Conservation (phyloP, 2,797 vertebrate species). For the Siniperca obscura region DNA sequence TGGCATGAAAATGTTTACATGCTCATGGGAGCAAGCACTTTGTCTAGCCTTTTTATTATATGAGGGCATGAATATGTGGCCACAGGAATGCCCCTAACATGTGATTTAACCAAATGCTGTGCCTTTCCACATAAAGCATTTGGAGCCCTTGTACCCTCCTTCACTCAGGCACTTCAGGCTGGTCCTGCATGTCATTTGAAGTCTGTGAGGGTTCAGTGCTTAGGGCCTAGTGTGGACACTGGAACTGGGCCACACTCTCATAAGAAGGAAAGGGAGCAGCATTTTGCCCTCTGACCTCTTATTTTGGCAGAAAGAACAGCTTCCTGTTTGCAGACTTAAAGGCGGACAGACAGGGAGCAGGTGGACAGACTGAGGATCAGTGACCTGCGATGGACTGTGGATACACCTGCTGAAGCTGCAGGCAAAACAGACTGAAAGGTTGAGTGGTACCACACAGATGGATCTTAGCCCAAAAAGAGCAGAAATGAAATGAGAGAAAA, state of each 20-base stretch:
- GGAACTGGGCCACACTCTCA: background rate
- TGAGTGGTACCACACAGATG: background rate
- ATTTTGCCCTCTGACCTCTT: conserved; percentile 40
- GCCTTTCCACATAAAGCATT: background rate
- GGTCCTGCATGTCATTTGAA: conserved; percentile 15
- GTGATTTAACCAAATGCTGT: background rate
- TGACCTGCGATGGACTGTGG: conserved; percentile 52
- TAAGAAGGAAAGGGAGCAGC: background rate
- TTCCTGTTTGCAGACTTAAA: conserved; percentile 54
- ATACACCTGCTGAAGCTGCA: conserved; percentile 49
- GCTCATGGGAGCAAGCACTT: background rate
- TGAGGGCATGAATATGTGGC: background rate
- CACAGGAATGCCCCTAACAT: background rate
- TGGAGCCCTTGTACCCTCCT: background rate
- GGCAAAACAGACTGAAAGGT: conserved; percentile 37
- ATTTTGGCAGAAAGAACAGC: conserved; percentile 42
- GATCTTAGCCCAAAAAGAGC: conserved; percentile 31
- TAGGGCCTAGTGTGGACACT: background rate
- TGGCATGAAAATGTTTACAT: background rate
- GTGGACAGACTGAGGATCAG: conserved; percentile 42
- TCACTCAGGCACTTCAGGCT: background rate
- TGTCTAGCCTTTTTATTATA: background rate
- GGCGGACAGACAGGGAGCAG: conserved; percentile 45
- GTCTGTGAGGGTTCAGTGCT: conserved; percentile 2
- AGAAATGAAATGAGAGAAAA: conserved; percentile 23